Percentiles rank a stretch among this genome's conserved stretches.
Evolutionary conservation across 2,888 invertebrate genomes (phyloP).

Genomic region (Drosophila meridiana): DNA sequence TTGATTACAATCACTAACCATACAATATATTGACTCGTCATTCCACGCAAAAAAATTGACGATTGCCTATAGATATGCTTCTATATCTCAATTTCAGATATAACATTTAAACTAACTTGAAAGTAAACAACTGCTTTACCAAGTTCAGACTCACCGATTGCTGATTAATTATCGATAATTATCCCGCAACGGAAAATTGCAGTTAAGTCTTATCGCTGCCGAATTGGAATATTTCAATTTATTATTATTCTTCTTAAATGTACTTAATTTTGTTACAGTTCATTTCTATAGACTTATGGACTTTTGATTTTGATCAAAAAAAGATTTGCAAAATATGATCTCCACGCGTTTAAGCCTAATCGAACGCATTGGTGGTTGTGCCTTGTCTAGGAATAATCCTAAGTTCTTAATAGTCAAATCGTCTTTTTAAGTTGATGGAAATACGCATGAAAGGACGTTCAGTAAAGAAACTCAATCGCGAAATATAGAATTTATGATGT

Average conservation of each 20-base stretch:
- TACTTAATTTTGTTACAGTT: slow-evolving; percentile 42
- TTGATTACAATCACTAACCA: too few species aligned
- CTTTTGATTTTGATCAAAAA: slow-evolving; percentile 49
- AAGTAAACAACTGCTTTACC: background rate
- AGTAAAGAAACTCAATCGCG: slow-evolving; percentile 12
- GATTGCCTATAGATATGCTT: too few species aligned
- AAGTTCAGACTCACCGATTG: background rate
- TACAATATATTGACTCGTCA: too few species aligned
- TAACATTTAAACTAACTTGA: background rate
- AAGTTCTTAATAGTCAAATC: slow-evolving; percentile 43
- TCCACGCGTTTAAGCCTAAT: slow-evolving; percentile 47
- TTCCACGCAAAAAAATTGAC: too few species aligned
- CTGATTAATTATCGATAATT: background rate
- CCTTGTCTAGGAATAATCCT: slow-evolving; percentile 59
- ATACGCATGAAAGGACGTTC: slow-evolving; percentile 31
- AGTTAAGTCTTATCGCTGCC: too few species aligned
- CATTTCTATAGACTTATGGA: slow-evolving; percentile 34
- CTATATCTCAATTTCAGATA: background rate
- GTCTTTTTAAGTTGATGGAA: slow-evolving; percentile 57
- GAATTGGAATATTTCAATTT: slow-evolving; percentile 65
- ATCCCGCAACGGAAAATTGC: background rate
- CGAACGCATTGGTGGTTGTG: slow-evolving; percentile 65
- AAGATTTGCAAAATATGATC: slow-evolving; percentile 33
- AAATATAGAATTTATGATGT: slow-evolving; percentile 17
- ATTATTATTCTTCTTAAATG: slow-evolving; percentile 53